Evolutionary conservation across 2,797 vertebrate species (phyloP).

Genomic region (Sparidentex hasta): DNA sequence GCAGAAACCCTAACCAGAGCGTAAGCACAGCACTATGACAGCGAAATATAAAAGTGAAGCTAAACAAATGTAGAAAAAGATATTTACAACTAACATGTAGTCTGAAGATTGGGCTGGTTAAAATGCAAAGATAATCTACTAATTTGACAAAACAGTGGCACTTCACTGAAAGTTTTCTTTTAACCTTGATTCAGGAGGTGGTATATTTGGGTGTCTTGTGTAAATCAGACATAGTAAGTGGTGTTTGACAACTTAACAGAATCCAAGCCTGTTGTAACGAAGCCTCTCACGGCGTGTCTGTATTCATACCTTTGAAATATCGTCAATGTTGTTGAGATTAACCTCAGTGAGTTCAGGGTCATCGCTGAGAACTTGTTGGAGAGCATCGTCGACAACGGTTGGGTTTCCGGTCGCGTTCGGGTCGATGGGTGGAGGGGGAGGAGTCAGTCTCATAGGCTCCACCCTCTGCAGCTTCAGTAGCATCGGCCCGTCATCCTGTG

Average conservation of each 20-base stretch:
- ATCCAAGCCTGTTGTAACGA: too few species aligned
- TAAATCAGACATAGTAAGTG: neutral
- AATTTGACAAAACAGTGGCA: neutral
- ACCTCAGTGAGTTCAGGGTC: conserved; percentile 92
- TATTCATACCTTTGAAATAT: conserved; percentile 81
- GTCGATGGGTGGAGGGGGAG: conserved; percentile 75
- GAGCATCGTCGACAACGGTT: conserved; percentile 92
- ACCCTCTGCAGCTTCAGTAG: conserved; percentile 70
- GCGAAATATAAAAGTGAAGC: too few species aligned
- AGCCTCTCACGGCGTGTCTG: neutral
- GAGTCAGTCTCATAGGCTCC: conserved; percentile 77
- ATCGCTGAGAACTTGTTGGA: conserved; percentile 89
- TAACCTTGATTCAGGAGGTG: neutral
- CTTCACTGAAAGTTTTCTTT: neutral
- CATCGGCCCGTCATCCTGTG: conserved; percentile 5
- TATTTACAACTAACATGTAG: too few species aligned
- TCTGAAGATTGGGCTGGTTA: too few species aligned
- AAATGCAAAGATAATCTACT: neutral
- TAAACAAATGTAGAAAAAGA: too few species aligned
- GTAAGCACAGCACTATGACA: too few species aligned
- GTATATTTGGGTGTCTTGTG: neutral
- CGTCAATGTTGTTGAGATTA: conserved; percentile 97
- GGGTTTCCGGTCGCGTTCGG: conserved; percentile 88
- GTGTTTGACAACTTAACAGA: neutral
- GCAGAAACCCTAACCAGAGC: too few species aligned